Conservation (phyloP, 2,888 invertebrate species). For the Cantharis rufa region DNA sequence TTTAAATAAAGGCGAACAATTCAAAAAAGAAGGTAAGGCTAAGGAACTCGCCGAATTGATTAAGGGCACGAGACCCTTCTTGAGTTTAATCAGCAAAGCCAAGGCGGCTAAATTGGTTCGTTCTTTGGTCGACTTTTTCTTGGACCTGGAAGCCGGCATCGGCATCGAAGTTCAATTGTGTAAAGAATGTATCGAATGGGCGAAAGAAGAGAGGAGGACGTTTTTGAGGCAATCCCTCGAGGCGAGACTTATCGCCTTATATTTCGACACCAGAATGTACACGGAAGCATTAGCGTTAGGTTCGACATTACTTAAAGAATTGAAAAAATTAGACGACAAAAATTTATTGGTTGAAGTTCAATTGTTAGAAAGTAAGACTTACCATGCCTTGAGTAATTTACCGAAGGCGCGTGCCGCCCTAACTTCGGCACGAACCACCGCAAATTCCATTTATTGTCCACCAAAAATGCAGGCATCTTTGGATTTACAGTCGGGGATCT, state of each 20-base stretch:
- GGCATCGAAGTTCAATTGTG: slow-evolving; percentile 92
- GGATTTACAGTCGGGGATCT: slow-evolving; percentile 95
- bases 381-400: slow-evolving; percentile 95
- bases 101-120: slow-evolving; percentile 98
- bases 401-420: slow-evolving; percentile 95
- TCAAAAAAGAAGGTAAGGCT: slow-evolving; percentile 92
- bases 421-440: slow-evolving; percentile 98
- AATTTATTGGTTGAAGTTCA: slow-evolving; percentile 98
- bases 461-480: slow-evolving; percentile 98
- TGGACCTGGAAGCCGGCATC: slow-evolving; percentile 95
- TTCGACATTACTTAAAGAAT: slow-evolving; percentile 86
- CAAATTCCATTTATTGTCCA: slow-evolving; percentile 99
- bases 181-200: slow-evolving; percentile 99
- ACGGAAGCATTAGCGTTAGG: slow-evolving; percentile 83
- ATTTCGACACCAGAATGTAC: slow-evolving; percentile 90
- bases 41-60: slow-evolving; percentile 91
- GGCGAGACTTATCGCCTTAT: slow-evolving; percentile 91
- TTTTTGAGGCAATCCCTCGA: slow-evolving; percentile 96
- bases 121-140: slow-evolving; percentile 94
- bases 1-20: slow-evolving; percentile 86
- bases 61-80: slow-evolving; percentile 92
- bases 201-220: slow-evolving; percentile 95
- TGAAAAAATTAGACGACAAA: slow-evolving; percentile 99
- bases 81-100: slow-evolving; percentile 95
- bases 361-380: slow-evolving; percentile 96